Base-by-base conservation (phyloP, 2,888 invertebrate species). In the Campoplex nolae region DNA sequence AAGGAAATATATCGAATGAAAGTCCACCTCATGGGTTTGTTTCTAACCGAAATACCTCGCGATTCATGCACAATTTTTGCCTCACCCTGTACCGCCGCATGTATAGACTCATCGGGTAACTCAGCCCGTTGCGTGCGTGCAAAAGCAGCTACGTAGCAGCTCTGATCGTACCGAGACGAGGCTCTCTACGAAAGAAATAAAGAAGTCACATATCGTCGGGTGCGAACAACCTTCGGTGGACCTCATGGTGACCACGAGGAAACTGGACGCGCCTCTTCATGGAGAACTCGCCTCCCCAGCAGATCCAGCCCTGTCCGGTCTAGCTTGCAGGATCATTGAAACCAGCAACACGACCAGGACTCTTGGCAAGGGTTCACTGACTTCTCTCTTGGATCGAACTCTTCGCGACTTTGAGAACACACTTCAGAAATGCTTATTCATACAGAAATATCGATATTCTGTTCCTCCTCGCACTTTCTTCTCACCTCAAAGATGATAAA, bases 121-220 rank as follows among this genome's bases (percentile, higher is more conserved):
- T 89, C 88, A 65, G 76, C 54, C 71, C 35, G 74, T 90, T 85
- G 89, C 89, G 88, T 88, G 90, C 85, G 88, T 87, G 90, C 89
- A 89, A 90, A 88, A 90, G 88, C 88, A 77, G 42, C 73, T 80
- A 75, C 54, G 32, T 65, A 67, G 76, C 70, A 16, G 45, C 79
- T 73, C 54, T 56, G 83, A 83, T 80, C 71, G 71, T 48, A 86
- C 62, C 32, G 71, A 70, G 77, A 79, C 78, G 87, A 79, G 86
- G 73, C 62, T 51, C 77, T 79, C 80, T 78, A 82, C 85, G 88
- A 79, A 85, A 86, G 88, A 87, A 82, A 71, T 73, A 77, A 81
- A 71, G 74, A 79, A 87, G 82, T 70, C 71, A 73, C 56, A 51
- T 83, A 76, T 76, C 45, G 71, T 79, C 42, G 45, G 42, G 74